Evolutionary conservation across 2,888 invertebrate genomes (phyloP).

Genomic region (Chrysodeixis includens): DNA sequence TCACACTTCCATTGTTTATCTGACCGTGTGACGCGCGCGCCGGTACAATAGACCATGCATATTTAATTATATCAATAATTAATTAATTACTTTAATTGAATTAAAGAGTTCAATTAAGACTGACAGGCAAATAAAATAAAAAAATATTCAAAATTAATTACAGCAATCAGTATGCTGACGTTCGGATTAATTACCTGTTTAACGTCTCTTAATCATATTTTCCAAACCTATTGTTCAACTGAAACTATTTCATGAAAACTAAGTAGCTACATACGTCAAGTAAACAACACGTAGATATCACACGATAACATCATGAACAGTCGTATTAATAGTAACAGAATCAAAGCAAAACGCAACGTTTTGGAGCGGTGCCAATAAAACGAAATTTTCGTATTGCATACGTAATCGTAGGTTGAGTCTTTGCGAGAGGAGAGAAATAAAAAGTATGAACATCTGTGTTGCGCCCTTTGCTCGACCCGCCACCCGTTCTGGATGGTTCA

Average conservation of each 20-base stretch:
- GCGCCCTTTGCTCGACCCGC: conserved; percentile 46
- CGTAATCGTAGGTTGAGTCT: conserved; percentile 64
- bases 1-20: conserved; percentile 86
- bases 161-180: conserved; percentile 1
- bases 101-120: conserved; percentile 16
- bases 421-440: conserved; percentile 41
- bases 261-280: conserved; percentile 52
- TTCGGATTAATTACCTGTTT: conserved; percentile 1
- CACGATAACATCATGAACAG: conserved; percentile 75
- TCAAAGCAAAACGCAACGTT: conserved; percentile 75
- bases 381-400: conserved; percentile 75
- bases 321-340: conserved; percentile 78
- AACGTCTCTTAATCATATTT: conserved; percentile 12
- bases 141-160: conserved; percentile 13
- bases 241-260: conserved; percentile 27
- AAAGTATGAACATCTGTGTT: conserved; percentile 35
- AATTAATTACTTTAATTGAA: conserved; percentile 25
- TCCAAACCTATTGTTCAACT: conserved; percentile 18
- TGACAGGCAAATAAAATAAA: conserved; percentile 10
- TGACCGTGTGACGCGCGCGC: conserved; percentile 72
- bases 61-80: conserved; percentile 19
- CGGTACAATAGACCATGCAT: conserved; percentile 67
- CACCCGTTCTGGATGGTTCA: conserved; percentile 33
- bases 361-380: conserved; percentile 75
- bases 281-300: conserved; percentile 71